A percentile compares a stretch with the other conserved stretches of the same genome.
Conservation (phyloP, 2,888 invertebrate genomes). For the Noctua comes region DNA sequence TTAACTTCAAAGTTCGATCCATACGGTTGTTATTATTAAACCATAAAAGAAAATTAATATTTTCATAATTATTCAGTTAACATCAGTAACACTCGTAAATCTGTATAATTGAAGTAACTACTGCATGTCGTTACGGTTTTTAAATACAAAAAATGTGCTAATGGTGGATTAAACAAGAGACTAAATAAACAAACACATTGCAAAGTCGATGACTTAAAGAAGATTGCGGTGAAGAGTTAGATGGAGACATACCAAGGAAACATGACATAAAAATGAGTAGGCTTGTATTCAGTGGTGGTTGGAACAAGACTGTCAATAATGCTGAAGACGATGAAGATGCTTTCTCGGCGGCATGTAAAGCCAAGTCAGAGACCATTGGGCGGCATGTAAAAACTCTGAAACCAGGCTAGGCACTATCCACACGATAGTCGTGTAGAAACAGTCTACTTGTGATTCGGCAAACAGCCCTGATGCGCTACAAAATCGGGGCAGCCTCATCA, state of each 20-base stretch:
- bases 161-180: not conserved
- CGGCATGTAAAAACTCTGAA: no score
- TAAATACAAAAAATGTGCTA: not conserved
- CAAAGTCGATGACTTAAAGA: not conserved
- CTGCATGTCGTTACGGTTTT: slow-evolving; percentile 10
- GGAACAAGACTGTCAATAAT: no score
- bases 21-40: no score
- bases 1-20: no score
- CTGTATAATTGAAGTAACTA: slow-evolving; percentile 13
- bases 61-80: slow-evolving; percentile 15
- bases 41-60: not conserved
- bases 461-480: not conserved
- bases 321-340: no score
- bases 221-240: not conserved
- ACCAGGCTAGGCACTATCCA: no score
- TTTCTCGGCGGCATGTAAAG: no score
- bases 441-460: no score
- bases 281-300: not conserved
- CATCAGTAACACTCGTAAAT: slow-evolving; percentile 14
- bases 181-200: not conserved
- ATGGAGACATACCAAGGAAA: not conserved
- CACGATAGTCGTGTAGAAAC: no score
- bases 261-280: not conserved
- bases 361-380: no score
- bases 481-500: not conserved